phyloP scores from a whole-genome alignment of 2,113 vertebrate species.

The Xiphias gladius region DNA sequence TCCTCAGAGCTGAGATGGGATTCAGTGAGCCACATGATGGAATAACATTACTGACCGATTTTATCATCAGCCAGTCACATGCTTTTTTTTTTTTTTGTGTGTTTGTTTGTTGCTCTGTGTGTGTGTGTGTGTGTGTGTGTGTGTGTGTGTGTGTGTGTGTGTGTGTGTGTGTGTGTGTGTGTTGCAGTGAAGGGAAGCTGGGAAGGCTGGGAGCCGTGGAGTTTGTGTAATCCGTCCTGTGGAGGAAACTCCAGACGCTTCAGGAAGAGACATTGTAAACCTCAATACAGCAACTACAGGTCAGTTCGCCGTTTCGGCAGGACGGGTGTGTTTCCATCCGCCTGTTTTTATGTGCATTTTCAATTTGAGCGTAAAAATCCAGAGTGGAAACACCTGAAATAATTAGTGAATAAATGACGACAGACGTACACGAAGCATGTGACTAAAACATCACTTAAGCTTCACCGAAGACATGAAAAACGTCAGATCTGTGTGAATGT shows the following conservation, averaged over 20 bases:
- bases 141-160: not conserved
- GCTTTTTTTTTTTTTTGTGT: too few species aligned
- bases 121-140: not conserved
- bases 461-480: too few species aligned
- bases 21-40: too few species aligned
- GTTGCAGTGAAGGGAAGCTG: constrained; percentile 63
- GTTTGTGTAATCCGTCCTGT: constrained; percentile 68
- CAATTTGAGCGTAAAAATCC: too few species aligned
- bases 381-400: not conserved
- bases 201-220: constrained; percentile 77
- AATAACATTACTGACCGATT: too few species aligned
- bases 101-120: not conserved
- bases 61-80: too few species aligned
- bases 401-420: not conserved
- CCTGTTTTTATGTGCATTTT: too few species aligned
- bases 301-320: constrained; percentile 27
- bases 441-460: too few species aligned
- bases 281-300: constrained; percentile 71
- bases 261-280: constrained; percentile 51
- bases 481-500: too few species aligned
- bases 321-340: not conserved
- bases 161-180: constrained; percentile 9
- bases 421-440: too few species aligned
- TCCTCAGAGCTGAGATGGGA: too few species aligned
- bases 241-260: constrained; percentile 26